A percentile compares a stretch with the other conserved stretches of the same genome.
Conservation (phyloP, 2,797 vertebrate genomes). For the Benthosema pterotum region DNA sequence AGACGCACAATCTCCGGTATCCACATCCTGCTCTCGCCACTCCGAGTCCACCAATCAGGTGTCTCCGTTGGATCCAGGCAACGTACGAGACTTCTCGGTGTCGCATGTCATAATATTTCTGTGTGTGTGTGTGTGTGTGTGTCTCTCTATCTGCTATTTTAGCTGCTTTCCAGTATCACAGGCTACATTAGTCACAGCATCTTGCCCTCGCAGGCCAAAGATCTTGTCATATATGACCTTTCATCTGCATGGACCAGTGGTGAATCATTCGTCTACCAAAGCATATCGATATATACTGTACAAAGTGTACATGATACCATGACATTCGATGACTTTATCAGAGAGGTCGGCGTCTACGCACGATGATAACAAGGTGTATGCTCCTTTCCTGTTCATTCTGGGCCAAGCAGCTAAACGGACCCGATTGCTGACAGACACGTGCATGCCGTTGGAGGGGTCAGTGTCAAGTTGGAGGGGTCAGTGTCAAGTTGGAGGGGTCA, state of each 20-base stretch:
- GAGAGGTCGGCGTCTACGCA: too few species aligned
- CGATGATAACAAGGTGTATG: too few species aligned
- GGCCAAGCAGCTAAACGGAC: too few species aligned
- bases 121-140: constrained; percentile 16
- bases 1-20: constrained; percentile 13
- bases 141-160: constrained; percentile 9
- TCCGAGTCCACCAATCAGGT: constrained; percentile 31
- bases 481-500: constrained; percentile 60
- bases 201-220: constrained; percentile 58
- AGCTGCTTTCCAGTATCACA: constrained; percentile 48
- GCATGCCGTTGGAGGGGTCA: constrained; percentile 38
- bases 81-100: constrained; percentile 24
- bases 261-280: too few species aligned
- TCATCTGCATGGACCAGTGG: too few species aligned
- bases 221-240: too few species aligned
- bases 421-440: too few species aligned
- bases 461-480: constrained; percentile 60
- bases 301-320: too few species aligned
- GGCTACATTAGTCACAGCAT: constrained; percentile 5
- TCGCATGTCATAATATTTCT: constrained; percentile 62
- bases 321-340: too few species aligned
- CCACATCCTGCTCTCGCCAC: constrained; percentile 17
- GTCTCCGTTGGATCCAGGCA: constrained; percentile 4
- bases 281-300: too few species aligned
- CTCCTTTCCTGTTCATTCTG: too few species aligned